These are phyloP conservation scores for Leguminivora glycinivorella DNA, from an alignment of 1,140 invertebrate genomes.

Conservation along the genomic window DNA sequence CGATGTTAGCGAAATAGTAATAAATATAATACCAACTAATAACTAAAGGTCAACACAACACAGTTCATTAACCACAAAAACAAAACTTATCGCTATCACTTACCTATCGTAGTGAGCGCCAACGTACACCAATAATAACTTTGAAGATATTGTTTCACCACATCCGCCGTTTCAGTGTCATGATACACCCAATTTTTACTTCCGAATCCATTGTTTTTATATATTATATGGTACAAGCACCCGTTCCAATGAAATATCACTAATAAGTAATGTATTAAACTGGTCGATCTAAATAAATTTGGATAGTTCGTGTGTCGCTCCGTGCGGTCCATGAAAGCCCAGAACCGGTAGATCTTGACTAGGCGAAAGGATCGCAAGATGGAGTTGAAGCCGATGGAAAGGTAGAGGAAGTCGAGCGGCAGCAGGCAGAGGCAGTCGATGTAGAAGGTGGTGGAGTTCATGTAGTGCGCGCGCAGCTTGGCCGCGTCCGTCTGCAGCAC, in stretches of 20 bases:
- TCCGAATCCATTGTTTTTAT: conserved; percentile 96
- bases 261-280: conserved; percentile 96
- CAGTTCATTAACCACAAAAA: background rate
- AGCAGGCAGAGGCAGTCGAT: conserved; percentile 98
- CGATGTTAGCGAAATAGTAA: background rate
- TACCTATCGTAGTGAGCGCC: conserved; percentile 94
- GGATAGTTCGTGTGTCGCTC: conserved; percentile 99
- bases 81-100: conserved; percentile 49
- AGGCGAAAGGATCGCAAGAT: conserved; percentile 97
- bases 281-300: conserved; percentile 96
- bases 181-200: conserved; percentile 94
- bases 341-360: conserved; percentile 98
- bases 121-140: conserved; percentile 99
- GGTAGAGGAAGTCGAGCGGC: conserved; percentile 98
- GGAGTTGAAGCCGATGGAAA: conserved; percentile 98
- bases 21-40: conserved; percentile 29
- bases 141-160: conserved; percentile 96
- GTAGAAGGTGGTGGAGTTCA: conserved; percentile 99
- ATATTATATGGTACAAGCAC: conserved; percentile 97
- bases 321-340: conserved; percentile 98
- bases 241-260: conserved; percentile 99
- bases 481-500: conserved; percentile 97
- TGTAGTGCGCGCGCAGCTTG: conserved; percentile 97
- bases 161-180: conserved; percentile 90
- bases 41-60: conserved; percentile 30